These are phyloP conservation scores for Pelobates fuscus DNA, from an alignment of 2,113 vertebrate species.

Conservation along the genomic window DNA sequence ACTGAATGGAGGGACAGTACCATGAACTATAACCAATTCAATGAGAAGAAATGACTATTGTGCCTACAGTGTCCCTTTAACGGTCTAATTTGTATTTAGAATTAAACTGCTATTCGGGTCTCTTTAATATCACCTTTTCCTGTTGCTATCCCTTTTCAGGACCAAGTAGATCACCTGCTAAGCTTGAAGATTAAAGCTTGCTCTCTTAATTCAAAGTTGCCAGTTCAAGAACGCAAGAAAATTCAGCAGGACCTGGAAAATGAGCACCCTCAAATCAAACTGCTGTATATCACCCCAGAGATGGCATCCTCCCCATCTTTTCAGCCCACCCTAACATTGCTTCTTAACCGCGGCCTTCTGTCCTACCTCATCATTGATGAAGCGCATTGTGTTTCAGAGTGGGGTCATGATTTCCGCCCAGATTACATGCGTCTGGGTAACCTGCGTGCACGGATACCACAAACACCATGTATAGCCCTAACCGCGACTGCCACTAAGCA, in stretches of 20 bases:
- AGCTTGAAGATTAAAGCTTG: slow-evolving; percentile 82
- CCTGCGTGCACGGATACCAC: slow-evolving; percentile 72
- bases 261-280: slow-evolving; percentile 80
- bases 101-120: too few species aligned
- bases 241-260: slow-evolving; percentile 81
- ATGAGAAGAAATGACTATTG: too few species aligned
- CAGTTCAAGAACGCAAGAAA: slow-evolving; percentile 72
- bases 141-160: slow-evolving; percentile 64
- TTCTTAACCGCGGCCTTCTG: slow-evolving; percentile 79
- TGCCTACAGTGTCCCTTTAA: too few species aligned
- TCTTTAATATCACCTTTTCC: too few species aligned
- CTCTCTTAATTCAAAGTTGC: slow-evolving; percentile 91
- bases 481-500: slow-evolving; percentile 89
- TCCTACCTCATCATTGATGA: slow-evolving; percentile 92
- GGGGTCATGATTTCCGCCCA: slow-evolving; percentile 95
- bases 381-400: slow-evolving; percentile 96
- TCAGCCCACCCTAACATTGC: slow-evolving; percentile 78
- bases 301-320: slow-evolving; percentile 90
- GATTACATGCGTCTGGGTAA: slow-evolving; percentile 89
- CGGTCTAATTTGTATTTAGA: too few species aligned
- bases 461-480: slow-evolving; percentile 81
- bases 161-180: slow-evolving; percentile 88
- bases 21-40: too few species aligned
- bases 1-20: too few species aligned
- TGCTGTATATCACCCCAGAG: slow-evolving; percentile 94